Base-by-base conservation (phyloP, 1,140 invertebrate species). In the Lepeophtheirus salmonis region DNA sequence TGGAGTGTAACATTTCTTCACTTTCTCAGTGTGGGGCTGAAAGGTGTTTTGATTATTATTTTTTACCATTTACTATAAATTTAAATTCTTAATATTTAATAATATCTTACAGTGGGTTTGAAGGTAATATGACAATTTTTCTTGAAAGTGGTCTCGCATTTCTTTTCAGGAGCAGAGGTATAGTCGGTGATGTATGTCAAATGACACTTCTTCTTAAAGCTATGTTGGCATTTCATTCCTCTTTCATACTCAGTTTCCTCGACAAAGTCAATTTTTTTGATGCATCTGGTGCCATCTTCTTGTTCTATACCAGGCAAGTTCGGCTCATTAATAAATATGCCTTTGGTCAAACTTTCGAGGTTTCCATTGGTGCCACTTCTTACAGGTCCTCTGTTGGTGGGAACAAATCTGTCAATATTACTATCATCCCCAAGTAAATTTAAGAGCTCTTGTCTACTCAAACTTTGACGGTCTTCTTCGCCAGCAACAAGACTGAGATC, bases 81-180 rank as follows among this genome's bases (percentile, higher is more conserved):
- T n/a, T n/a, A n/a, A n/a, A n/a, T n/a, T n/a, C n/a, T n/a, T 6
- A 41, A 41, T 6, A 41, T 41, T n/a, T n/a, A n/a, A 6, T n/a
- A 41, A 41, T 41, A 18, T n/a, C 53, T 24, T 55, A 55, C 53
- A 12, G 21, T 25, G 21, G 53, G 53, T 16, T 55, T 55, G 53
- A 18, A 55, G 16, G 16, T 21, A 17, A 55, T 55, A 6, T 55
- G 53, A 16, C 53, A 55, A 20, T 55, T 55, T 20, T 55, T 55
- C 53, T 55, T 55, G 53, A 55, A 55, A 20, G 16, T 55, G 53
- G 53, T 55, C 22, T 55, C 53, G 21, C 53, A 55, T 16, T 55
- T 55, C 53, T 55, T 55, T 20, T 55, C 53, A 6, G 16, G 53
- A 6, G 53, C 12, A 12, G 53, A 22, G 12, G 14, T 14, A 17